These are phyloP conservation scores for Tetranychus piercei DNA, from an alignment of 2,888 invertebrate genomes.

Conservation along the genomic window DNA sequence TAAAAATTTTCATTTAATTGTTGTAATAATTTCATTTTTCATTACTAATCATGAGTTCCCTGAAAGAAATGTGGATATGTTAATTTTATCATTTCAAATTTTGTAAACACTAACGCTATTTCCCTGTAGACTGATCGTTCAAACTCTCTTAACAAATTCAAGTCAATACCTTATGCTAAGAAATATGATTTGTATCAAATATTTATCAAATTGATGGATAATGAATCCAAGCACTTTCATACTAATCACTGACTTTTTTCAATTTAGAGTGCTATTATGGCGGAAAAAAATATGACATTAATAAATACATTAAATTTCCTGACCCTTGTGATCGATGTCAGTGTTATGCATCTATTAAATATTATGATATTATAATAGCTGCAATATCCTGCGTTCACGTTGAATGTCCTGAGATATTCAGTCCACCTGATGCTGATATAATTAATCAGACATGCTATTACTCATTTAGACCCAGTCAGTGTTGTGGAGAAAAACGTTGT, in stretches of 20 bases:
- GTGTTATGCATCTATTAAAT: not conserved
- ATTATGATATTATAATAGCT: accelerated
- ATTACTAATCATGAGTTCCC: not conserved
- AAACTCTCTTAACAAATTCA: too few species aligned
- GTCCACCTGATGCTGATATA: not conserved
- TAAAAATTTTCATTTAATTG: not conserved
- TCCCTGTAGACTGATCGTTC: too few species aligned
- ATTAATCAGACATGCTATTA: not conserved
- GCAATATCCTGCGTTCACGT: not conserved
- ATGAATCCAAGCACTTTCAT: too few species aligned
- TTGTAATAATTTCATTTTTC: not conserved
- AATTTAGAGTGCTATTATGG: slow-evolving; percentile 2
- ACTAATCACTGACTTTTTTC: too few species aligned
- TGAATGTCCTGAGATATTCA: not conserved
- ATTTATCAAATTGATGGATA: too few species aligned
- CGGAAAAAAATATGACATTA: not conserved
- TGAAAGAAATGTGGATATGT: too few species aligned
- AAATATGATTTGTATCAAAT: too few species aligned
- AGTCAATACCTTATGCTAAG: too few species aligned
- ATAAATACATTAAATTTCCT: not conserved
- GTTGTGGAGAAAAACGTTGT: not conserved
- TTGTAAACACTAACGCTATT: too few species aligned
- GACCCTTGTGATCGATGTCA: not conserved
- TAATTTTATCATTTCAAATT: not conserved
- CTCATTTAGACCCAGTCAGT: not conserved